A percentile compares a stretch with the other conserved stretches of the same genome.
These are phyloP conservation scores for Enoplosus armatus DNA, from an alignment of 2,797 vertebrate species.

Conservation along the genomic window DNA sequence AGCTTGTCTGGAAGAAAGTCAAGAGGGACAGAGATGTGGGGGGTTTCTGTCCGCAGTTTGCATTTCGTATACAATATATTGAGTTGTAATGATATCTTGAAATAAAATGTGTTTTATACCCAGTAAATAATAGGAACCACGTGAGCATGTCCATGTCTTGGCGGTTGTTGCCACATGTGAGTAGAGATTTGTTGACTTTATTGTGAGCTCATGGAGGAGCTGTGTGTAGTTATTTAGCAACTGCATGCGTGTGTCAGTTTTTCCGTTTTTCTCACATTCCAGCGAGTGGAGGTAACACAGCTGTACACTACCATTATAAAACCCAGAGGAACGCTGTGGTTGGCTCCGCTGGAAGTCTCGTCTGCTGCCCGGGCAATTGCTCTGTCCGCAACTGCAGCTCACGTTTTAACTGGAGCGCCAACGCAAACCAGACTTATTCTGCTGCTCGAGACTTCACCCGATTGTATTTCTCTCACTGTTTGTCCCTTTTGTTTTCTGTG, in stretches of 20 bases:
- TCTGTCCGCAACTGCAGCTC: slow-evolving; percentile 62
- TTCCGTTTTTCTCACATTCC: slow-evolving; percentile 80
- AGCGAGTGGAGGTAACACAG: slow-evolving; percentile 69
- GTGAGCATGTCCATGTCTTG: slow-evolving; percentile 30
- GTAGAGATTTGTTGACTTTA: slow-evolving; percentile 58
- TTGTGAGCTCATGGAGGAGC: slow-evolving; percentile 49
- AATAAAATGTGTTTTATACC: slow-evolving; percentile 14
- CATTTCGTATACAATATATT: not conserved
- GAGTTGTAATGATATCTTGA: not conserved
- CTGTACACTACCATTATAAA: slow-evolving; percentile 72
- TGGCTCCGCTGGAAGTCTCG: slow-evolving; percentile 61
- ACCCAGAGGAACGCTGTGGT: slow-evolving; percentile 76
- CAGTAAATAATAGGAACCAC: slow-evolving; percentile 25
- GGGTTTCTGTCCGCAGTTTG: not conserved
- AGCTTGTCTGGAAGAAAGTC: not conserved
- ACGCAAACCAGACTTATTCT: slow-evolving; percentile 31
- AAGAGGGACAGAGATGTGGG: not conserved
- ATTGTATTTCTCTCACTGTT: slow-evolving; percentile 6
- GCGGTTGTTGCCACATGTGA: slow-evolving; percentile 52
- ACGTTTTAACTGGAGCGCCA: slow-evolving; percentile 55
- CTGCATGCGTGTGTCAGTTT: slow-evolving; percentile 66
- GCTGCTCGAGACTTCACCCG: slow-evolving; percentile 24
- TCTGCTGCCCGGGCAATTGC: slow-evolving; percentile 59
- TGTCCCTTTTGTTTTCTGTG: not conserved
- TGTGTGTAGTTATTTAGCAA: slow-evolving; percentile 51